These are phyloP conservation scores for Anguilla obscura DNA, from an alignment of 2,797 vertebrate species.

Conservation along the genomic window DNA sequence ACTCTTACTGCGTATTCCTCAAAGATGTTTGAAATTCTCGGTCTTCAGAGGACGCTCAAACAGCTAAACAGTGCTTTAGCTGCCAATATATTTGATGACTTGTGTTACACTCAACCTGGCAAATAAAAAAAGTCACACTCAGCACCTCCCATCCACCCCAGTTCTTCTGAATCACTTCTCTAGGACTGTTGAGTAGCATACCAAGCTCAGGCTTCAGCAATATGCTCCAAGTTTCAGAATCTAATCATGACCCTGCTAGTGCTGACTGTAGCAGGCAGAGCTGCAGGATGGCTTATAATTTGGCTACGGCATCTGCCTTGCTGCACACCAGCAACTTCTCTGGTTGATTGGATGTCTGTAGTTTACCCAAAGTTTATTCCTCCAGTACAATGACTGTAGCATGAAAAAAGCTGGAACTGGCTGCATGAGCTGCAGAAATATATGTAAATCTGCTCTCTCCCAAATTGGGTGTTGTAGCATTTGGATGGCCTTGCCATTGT, in stretches of 20 bases:
- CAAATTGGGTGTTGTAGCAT: neutral
- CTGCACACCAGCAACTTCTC: neutral
- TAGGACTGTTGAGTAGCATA: neutral
- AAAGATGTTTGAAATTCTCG: neutral
- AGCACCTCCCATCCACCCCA: neutral
- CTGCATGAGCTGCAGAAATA: neutral
- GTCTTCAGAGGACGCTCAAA: neutral
- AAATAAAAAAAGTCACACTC: neutral
- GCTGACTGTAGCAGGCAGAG: neutral
- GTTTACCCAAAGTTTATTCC: neutral
- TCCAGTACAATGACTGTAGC: neutral
- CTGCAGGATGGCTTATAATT: neutral
- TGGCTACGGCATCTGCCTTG: neutral
- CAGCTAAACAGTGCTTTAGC: constrained; percentile 1
- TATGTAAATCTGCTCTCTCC: neutral
- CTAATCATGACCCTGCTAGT: neutral
- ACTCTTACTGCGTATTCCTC: neutral
- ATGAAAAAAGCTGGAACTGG: neutral
- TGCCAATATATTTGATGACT: neutral
- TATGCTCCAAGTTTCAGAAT: neutral
- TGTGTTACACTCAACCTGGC: constrained; percentile 4
- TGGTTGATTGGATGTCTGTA: neutral
- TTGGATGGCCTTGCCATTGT: neutral
- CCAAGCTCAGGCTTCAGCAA: neutral
- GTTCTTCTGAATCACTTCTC: neutral